phyloP scores from a whole-genome alignment of 2,797 vertebrate species.

The Lepilemur septentrionalis region DNA sequence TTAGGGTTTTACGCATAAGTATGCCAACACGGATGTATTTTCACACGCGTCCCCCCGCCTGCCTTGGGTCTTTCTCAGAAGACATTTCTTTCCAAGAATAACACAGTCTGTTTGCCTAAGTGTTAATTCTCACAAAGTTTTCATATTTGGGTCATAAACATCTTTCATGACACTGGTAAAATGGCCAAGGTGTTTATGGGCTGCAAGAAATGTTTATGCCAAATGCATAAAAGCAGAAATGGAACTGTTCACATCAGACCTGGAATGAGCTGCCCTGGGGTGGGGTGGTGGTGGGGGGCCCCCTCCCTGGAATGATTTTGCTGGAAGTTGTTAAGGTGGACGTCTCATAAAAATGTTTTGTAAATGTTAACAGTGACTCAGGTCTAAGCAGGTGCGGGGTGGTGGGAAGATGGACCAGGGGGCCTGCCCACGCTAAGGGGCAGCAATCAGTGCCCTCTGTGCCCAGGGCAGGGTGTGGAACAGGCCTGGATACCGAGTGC shows the following conservation, averaged over 20 bases:
- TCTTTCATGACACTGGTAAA: conserved; percentile 79
- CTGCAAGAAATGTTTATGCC: conserved; percentile 78
- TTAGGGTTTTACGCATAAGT: background rate
- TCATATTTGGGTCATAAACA: conserved; percentile 80
- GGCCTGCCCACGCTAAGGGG: background rate
- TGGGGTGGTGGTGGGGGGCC: background rate
- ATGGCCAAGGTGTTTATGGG: conserved; percentile 82
- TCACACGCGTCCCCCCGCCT: background rate
- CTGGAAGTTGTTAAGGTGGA: conserved; percentile 69
- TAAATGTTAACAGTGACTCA: background rate
- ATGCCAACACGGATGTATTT: background rate
- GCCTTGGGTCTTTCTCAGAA: background rate
- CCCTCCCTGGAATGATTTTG: background rate
- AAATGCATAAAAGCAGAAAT: conserved; percentile 51
- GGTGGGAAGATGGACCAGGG: background rate
- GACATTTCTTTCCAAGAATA: background rate
- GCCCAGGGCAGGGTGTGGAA: background rate
- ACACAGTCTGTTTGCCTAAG: background rate
- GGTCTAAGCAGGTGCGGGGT: conserved; percentile 77
- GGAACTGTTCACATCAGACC: background rate
- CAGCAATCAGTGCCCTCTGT: background rate
- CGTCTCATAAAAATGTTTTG: conserved; percentile 75
- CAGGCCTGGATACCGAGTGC: background rate
- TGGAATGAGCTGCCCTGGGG: background rate
- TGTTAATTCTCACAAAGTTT: conserved; percentile 62